These are phyloP conservation scores for Drymodes brunneopygia DNA, from an alignment of 2,113 vertebrate species.

Conservation along the genomic window DNA sequence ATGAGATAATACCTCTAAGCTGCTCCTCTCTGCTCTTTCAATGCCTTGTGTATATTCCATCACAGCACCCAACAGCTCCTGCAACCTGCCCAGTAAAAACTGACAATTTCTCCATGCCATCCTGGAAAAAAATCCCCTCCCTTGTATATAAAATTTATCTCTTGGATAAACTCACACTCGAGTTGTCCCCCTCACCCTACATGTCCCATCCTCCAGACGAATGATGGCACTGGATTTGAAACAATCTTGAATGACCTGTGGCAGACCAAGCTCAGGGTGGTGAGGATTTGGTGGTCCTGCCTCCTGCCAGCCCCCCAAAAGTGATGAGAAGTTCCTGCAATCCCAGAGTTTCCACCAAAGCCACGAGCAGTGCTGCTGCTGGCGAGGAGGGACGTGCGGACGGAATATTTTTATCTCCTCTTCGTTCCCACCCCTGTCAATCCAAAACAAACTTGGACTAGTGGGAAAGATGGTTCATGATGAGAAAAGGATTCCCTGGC, in stretches of 20 bases:
- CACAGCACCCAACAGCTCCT: background rate
- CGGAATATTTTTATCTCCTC: slow-evolving; percentile 1
- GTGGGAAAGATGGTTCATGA: background rate
- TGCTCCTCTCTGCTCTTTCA: background rate
- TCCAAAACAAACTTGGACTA: slow-evolving; percentile 23
- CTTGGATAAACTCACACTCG: background rate
- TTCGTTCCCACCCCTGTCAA: background rate
- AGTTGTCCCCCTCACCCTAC: background rate
- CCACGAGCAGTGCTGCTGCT: background rate
- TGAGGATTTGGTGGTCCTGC: background rate
- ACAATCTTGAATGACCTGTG: background rate
- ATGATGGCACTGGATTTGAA: background rate
- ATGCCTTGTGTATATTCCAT: background rate
- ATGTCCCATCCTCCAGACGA: background rate
- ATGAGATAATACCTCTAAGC: background rate
- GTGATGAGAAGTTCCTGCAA: background rate
- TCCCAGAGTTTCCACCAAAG: background rate
- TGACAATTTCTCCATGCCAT: background rate
- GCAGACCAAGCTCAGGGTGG: background rate
- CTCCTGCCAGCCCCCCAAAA: background rate
- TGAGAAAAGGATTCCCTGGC: slow-evolving; percentile 39
- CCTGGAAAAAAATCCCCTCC: background rate
- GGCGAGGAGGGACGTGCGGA: accelerated
- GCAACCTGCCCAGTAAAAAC: background rate
- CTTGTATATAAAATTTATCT: background rate